These are phyloP conservation scores for Drosophila pegasa DNA, from an alignment of 2,888 invertebrate genomes.

Conservation along the genomic window DNA sequence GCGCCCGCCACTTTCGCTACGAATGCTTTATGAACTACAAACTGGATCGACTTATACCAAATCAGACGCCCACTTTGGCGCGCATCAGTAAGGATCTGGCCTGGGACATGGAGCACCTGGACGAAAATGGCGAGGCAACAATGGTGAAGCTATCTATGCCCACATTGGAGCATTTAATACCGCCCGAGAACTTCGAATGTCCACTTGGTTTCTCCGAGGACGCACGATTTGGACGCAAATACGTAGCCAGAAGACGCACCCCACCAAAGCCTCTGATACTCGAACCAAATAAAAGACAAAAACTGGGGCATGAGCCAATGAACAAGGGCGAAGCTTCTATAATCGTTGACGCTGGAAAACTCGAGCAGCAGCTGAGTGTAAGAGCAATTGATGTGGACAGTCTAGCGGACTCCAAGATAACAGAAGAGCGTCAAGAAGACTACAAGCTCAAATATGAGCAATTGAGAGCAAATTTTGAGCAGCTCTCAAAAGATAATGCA, in stretches of 20 bases:
- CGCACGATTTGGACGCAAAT: conserved; percentile 27
- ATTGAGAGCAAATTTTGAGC: conserved; percentile 22
- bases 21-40: conserved; percentile 85
- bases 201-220: conserved; percentile 57
- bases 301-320: not conserved
- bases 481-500: conserved; percentile 31
- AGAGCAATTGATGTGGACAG: not conserved
- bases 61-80: conserved; percentile 85
- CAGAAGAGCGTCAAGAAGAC: conserved; percentile 11
- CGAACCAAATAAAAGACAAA: conserved; percentile 21
- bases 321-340: not conserved
- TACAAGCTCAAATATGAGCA: conserved; percentile 35
- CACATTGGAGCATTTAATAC: conserved; percentile 69
- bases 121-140: conserved; percentile 56
- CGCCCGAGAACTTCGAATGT: conserved; percentile 68
- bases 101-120: conserved; percentile 71
- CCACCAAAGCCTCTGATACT: conserved; percentile 24
- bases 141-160: conserved; percentile 53
- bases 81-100: conserved; percentile 70
- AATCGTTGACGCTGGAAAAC: not conserved
- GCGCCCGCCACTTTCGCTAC: conserved; percentile 86
- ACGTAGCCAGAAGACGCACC: conserved; percentile 15
- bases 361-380: not conserved
- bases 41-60: conserved; percentile 85
- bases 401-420: not conserved